Percentiles rank a stretch among this genome's conserved stretches.
Conservation (phyloP, 2,113 vertebrate genomes). For the Tetrao urogallus region DNA sequence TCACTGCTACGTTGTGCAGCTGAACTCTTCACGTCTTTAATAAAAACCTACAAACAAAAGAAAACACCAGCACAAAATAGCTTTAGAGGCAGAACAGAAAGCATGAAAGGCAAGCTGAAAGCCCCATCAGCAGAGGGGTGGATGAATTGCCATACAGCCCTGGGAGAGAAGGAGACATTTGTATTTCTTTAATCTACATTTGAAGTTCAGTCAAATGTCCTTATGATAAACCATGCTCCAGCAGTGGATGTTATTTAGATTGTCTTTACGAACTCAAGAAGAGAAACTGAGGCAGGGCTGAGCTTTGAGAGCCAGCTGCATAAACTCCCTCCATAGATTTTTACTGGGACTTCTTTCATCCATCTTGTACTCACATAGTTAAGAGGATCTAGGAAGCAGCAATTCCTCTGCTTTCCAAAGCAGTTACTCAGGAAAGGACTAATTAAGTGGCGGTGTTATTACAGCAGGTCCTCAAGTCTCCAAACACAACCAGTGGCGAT, state of each 20-base stretch:
- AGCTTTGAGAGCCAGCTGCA: not conserved
- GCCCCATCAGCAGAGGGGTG: not conserved
- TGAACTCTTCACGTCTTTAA: not conserved
- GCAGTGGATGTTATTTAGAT: not conserved
- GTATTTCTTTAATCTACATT: not conserved
- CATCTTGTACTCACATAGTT: not conserved
- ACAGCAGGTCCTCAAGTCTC: slow-evolving; percentile 58
- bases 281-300: slow-evolving; percentile 44
- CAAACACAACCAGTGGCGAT: slow-evolving; percentile 16
- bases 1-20: not conserved
- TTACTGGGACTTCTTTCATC: not conserved
- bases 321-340: not conserved
- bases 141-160: not conserved
- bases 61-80: not conserved
- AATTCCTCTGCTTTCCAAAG: slow-evolving; percentile 42
- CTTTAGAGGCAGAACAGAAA: not conserved
- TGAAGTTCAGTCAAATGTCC: not conserved
- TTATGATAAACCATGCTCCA: not conserved
- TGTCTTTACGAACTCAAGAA: not conserved
- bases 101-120: not conserved
- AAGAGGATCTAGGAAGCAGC: slow-evolving; percentile 25
- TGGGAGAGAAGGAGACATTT: slow-evolving; percentile 11
- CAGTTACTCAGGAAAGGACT: slow-evolving; percentile 62
- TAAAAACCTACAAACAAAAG: not conserved
- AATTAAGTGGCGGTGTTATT: slow-evolving; percentile 70